Conservation (phyloP, 2,888 invertebrate species). For the Ennomos erosarius region DNA sequence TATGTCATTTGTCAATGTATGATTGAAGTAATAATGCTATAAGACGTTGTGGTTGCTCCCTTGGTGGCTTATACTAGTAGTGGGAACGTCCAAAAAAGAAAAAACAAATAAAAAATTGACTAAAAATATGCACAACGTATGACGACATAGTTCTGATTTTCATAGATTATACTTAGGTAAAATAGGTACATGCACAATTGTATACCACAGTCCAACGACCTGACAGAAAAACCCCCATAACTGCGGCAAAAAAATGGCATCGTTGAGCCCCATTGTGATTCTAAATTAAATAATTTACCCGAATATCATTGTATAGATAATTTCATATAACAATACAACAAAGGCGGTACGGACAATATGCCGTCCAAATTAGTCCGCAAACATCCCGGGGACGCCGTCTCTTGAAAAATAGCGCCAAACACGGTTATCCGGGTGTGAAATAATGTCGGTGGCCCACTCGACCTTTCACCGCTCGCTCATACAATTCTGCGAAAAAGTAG, state of each 20-base stretch:
- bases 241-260: slow-evolving; percentile 6
- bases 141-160: too few species aligned
- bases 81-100: too few species aligned
- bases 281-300: slow-evolving; percentile 41
- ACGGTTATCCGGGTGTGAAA: slow-evolving; percentile 37
- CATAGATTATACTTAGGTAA: too few species aligned
- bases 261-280: slow-evolving; percentile 31
- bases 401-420: slow-evolving; percentile 46
- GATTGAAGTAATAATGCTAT: too few species aligned
- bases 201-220: slow-evolving; percentile 4
- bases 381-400: slow-evolving; percentile 35
- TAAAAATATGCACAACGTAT: too few species aligned
- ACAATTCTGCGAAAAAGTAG: too few species aligned
- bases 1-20: too few species aligned
- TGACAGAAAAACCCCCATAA: slow-evolving; percentile 8
- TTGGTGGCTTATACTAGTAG: too few species aligned
- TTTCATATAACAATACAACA: slow-evolving; percentile 54
- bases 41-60: too few species aligned
- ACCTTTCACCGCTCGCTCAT: slow-evolving; percentile 11
- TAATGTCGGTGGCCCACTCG: slow-evolving; percentile 31
- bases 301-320: slow-evolving; percentile 45
- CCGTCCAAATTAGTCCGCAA: slow-evolving; percentile 47
- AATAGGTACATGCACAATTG: too few species aligned
- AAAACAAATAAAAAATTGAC: too few species aligned
- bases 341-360: slow-evolving; percentile 42